Evolutionary conservation across 1,140 invertebrate genomes (phyloP), one percentile per base, ranked within the genome.

Genomic region (Microplitis mediator): DNA sequence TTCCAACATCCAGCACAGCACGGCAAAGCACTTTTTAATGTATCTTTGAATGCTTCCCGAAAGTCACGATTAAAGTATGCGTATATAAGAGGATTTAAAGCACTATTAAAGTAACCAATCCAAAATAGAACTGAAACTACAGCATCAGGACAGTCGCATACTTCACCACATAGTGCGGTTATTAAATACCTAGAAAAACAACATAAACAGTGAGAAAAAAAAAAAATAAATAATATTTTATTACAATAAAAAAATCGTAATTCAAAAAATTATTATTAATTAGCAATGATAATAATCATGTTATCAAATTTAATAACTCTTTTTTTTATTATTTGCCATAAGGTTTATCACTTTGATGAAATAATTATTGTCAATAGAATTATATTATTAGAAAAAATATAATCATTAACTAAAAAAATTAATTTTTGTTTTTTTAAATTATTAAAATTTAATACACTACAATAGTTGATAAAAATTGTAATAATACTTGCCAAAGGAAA

Each of bases 1-100:
- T 65, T 65, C 63, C 63, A 65, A 51, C 63, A 65, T 4, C 63
- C 14, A 45, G 63, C 35, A 45, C 63, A 65, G 31, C 63, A 65
- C 6, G 63, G 63, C 39, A 65, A 45, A 6, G 63, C 63, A 45
- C 63, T 65, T 31, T 50, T 65, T 3, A 65, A 36, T 4, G 63
- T 65, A 51, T 65, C 63, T n/a, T 65, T 96, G 87, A 99, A 99
- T 31, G 97, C 97, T 84, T 97, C 94, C 83, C 97, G 90, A 87
- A 99, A 99, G 85, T 99, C 98, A 32, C 96, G 90, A 87, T 99
- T 99, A 89, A 98, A 99, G 87, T 98, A 99, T 73, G 97, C 97
- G 88, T 99, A 99, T 79, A 98, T 98, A 70, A 98, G 89, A 0
- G 97, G 97, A 87, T 99, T 99, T 32, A 98, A 90, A 34, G 95